Percentiles rank a stretch among this genome's conserved stretches.
These are phyloP conservation scores for Menura novaehollandiae DNA, from an alignment of 2,113 vertebrate genomes.

Conservation along the genomic window DNA sequence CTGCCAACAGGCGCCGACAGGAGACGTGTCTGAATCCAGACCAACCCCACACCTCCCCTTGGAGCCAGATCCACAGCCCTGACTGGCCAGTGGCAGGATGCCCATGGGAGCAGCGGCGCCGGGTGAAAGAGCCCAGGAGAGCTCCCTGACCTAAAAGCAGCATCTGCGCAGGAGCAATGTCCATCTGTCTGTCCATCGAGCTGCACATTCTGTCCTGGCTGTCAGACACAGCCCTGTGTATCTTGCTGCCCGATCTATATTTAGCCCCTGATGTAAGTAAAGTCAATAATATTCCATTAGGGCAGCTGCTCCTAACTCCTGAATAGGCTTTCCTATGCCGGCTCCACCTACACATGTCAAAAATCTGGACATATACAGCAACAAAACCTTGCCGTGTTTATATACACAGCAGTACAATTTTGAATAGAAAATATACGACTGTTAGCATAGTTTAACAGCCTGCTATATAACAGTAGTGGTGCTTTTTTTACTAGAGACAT, in stretches of 20 bases:
- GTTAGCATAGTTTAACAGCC: conserved; percentile 18
- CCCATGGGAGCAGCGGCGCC: fast-evolving
- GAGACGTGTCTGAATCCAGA: background rate
- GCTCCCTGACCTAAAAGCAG: background rate
- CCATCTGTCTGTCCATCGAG: background rate
- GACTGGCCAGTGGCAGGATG: background rate
- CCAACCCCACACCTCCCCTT: background rate
- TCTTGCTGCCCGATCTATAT: conserved; percentile 49
- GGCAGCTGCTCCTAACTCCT: conserved; percentile 40
- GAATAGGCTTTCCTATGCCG: background rate
- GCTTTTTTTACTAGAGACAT: background rate
- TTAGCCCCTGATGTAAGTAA: conserved; percentile 67
- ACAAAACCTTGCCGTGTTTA: conserved; percentile 28
- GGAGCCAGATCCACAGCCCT: background rate
- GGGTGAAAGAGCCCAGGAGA: fast-evolving
- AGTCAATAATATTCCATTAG: conserved; percentile 64
- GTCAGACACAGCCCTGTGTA: background rate
- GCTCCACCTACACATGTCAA: conserved; percentile 4
- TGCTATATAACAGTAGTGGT: background rate
- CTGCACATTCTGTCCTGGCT: conserved; percentile 60
- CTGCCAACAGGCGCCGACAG: fast-evolving
- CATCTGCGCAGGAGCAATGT: background rate
- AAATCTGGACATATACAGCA: conserved; percentile 43
- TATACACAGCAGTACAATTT: conserved; percentile 15
- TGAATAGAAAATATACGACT: conserved; percentile 25